Evolutionary conservation across 2,113 vertebrate species (phyloP), one percentile per base, ranked within the genome.

Genomic region (Glareola pratincola): DNA sequence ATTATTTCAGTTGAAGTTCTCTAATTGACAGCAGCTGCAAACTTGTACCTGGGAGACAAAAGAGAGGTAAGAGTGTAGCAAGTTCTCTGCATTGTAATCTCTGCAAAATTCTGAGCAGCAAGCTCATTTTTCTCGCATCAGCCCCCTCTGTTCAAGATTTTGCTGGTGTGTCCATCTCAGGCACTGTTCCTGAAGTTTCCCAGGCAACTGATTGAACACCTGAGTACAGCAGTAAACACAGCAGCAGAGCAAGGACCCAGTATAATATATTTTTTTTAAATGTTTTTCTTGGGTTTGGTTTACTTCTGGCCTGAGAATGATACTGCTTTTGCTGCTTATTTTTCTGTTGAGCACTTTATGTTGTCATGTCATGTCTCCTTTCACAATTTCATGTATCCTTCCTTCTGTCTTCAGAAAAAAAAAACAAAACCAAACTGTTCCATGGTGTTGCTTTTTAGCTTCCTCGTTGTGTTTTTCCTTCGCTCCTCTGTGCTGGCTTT

Each of bases 171-270:
- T 80, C 79, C 82, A 45, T 95, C 80, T 94, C 48, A 9, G 53
- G 36, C 19, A 15, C 45, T 51, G 54, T 43, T 78, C 76, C 73
- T 86, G 77, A 90, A n/a, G 94, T 96, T 97, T 96, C 93, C 96
- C 53, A 63, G 96, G 93, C 93, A 96, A 95, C 93, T 78, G 69
- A 62, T 94, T 66, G 78, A 93, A 91, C 92, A 93, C 94, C 85
- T 84, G 66, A 77, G 57, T 82, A 82, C 56, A 63, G 95, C 93
- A 92, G 74, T 68, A 91, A 96, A 71, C 67, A 43, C 78, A 30
- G 87, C 71, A 78, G 92, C 64, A 64, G 54, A 90, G 66, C 92
- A 88, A 83, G 64, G 92, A 50, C 62, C 36, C n/a, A 3, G 36
- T 29, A 32, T 48, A 23, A 17, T 10, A 30, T 13, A 32, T 45